Base-by-base conservation (phyloP, 2,113 vertebrate species). In the Genyomyrus donnyi region DNA sequence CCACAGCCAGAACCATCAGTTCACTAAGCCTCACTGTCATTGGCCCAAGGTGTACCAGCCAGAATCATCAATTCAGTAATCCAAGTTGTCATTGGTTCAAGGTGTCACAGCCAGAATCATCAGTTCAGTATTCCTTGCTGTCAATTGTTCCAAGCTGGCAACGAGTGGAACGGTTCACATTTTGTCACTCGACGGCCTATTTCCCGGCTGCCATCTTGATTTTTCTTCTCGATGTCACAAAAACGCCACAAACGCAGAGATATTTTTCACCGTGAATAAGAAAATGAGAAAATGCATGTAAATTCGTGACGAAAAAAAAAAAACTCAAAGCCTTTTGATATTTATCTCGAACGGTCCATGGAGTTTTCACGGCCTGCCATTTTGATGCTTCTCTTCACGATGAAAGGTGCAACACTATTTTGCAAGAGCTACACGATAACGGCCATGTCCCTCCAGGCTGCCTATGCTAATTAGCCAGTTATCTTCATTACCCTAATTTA, bases 201-300 rank as follows among this genome's bases (percentile, higher is more conserved):
- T 31, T 66, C 53, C 35, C 85, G 53, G 84, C 80, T 89, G 56
- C 17, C 53, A 21, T 74, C 90, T 86, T 77, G 58, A 62, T 56
- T 88, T 80, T 77, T n/a, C 42, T 46, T 88, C 27, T 24, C 21
- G 42, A 88, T 88, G 2, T 46, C 66, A 42, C 24, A 27, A n/a
- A 62, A n/a, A 62, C 56, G 50, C 90, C 21, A 11, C 39, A 46
- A 39, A 46, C 4, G 9, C 19, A 21, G 49, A 86, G 83, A 83
- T 85, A 39, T 89, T 80, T 86, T 87, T 88, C 66, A 87, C 17
- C 19, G 3, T 87, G 49, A 74, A 86, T 88, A 86, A 74, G 74
- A 49, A 87, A 31, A 39, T 42, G 5, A 42, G 56, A 58, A 58
- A 62, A 62, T 62, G 56, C 56, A 62, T 62, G 56, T 24, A 62